Percentiles rank a stretch among this genome's conserved stretches.
Conservation (phyloP, 1,140 invertebrate species). For the Leptopilina boulardi region DNA sequence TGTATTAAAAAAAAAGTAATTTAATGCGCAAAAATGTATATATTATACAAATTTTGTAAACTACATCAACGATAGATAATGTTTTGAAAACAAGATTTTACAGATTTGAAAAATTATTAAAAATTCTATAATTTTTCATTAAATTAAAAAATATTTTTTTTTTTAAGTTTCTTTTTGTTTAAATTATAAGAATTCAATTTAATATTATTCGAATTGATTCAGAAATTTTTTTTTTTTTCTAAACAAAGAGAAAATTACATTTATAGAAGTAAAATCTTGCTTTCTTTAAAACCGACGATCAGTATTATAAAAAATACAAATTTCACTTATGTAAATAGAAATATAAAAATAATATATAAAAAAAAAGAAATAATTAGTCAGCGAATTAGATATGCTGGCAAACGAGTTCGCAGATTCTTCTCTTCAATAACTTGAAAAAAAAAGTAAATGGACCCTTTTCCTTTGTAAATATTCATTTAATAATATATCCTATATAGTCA, state of each 20-base stretch:
- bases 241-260: neutral
- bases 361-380: neutral
- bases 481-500: neutral
- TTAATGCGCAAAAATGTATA: conserved; percentile 6
- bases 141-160: neutral
- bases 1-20: neutral
- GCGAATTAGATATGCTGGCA: neutral
- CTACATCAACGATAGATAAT: neutral
- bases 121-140: no score
- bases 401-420: neutral
- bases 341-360: neutral
- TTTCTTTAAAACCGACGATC: neutral
- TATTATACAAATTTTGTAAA: conserved; percentile 20
- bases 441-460: neutral
- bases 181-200: no score
- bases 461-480: conserved; percentile 22
- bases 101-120: neutral
- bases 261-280: neutral
- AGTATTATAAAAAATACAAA: conserved; percentile 17
- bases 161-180: neutral
- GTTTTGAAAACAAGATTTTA: conserved; percentile 1
- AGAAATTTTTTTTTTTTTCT: no score
- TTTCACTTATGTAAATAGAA: neutral
- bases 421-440: neutral
- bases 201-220: no score